Evolutionary conservation across 1,140 invertebrate genomes (phyloP).

Genomic region (Bombus breviceps): DNA sequence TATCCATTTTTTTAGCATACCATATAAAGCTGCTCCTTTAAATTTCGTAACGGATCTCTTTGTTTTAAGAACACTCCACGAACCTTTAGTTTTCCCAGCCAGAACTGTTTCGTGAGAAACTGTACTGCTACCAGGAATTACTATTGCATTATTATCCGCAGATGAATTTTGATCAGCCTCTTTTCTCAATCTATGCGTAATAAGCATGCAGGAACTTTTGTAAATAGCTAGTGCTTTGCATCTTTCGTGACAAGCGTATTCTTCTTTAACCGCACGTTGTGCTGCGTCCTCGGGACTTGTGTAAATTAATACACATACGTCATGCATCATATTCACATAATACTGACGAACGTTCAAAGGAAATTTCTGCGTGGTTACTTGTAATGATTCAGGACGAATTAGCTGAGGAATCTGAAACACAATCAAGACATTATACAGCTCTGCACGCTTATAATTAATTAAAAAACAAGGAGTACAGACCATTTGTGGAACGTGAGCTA

Average conservation of each 20-base stretch:
- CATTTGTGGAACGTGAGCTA: constrained; percentile 87
- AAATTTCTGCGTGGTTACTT: constrained; percentile 91
- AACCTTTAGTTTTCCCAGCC: constrained; percentile 86
- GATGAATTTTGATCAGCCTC: constrained; percentile 84
- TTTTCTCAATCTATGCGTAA: constrained; percentile 89
- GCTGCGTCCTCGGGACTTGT: constrained; percentile 86
- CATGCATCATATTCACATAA: constrained; percentile 93
- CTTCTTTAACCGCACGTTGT: constrained; percentile 87
- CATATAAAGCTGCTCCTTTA: constrained; percentile 78
- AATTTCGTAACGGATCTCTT: constrained; percentile 81
- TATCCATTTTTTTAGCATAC: constrained; percentile 83
- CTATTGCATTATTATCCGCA: constrained; percentile 67
- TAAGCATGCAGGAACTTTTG: constrained; percentile 91
- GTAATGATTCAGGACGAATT: constrained; percentile 84
- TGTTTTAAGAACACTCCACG: constrained; percentile 88
- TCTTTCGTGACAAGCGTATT: constrained; percentile 89
- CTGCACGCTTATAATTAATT: not conserved
- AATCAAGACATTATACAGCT: not conserved
- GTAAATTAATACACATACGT: constrained; percentile 92
- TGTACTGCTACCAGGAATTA: constrained; percentile 72
- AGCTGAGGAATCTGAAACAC: constrained; percentile 81
- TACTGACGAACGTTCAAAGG: constrained; percentile 91
- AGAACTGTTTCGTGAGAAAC: constrained; percentile 87
- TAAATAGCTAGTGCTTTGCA: constrained; percentile 91
- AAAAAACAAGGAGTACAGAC: constrained; percentile 63